Evolutionary conservation across 2,797 vertebrate genomes (phyloP).

Genomic region (Sebastolobus alascanus): DNA sequence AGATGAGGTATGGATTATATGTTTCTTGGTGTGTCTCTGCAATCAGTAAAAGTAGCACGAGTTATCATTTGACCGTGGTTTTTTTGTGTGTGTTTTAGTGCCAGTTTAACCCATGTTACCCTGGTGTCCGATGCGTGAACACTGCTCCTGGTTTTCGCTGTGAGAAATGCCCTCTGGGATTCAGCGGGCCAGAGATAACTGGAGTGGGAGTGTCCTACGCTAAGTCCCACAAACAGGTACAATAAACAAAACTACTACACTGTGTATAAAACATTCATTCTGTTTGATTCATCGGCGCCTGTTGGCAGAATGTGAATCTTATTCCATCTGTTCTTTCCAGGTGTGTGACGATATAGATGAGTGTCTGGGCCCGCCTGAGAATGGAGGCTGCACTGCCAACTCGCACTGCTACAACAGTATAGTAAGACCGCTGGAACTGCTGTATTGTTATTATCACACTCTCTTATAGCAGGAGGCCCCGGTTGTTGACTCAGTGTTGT

Average conservation of each 20-base stretch:
- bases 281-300: background rate
- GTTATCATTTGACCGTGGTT: background rate
- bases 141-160: constrained; percentile 93
- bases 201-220: constrained; percentile 90
- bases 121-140: constrained; percentile 93
- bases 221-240: constrained; percentile 93
- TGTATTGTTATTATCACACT: background rate
- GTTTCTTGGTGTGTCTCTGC: background rate
- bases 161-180: constrained; percentile 92
- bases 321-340: constrained; percentile 41
- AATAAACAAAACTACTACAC: background rate
- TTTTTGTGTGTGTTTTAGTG: constrained; percentile 83
- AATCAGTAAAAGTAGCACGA: background rate
- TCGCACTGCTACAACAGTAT: constrained; percentile 93
- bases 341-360: constrained; percentile 92
- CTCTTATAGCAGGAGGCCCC: background rate
- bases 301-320: background rate
- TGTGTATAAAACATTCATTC: background rate
- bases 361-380: constrained; percentile 86
- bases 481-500: constrained; percentile 35
- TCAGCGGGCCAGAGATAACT: constrained; percentile 87
- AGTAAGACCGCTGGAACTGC: constrained; percentile 81
- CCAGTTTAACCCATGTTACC: constrained; percentile 91
- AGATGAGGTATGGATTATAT: constrained; percentile 88
- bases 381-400: constrained; percentile 91